Evolutionary conservation across 2,113 vertebrate species (phyloP), one percentile per base, ranked within the genome.

Genomic region (Entelurus aequoreus): DNA sequence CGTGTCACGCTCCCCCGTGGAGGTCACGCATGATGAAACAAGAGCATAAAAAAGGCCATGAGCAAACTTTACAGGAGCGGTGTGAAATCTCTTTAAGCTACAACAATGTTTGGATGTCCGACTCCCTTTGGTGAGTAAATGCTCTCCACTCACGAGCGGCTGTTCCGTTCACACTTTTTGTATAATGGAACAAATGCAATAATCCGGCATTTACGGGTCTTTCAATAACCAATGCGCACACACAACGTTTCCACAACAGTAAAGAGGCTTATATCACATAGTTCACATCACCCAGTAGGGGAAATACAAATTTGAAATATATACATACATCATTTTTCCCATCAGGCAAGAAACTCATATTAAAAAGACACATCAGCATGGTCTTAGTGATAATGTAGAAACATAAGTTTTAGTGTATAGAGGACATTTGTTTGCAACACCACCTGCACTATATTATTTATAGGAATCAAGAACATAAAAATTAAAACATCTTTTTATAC

Each of bases 21-120:
- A 79, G 64, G 74, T 58, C 71, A 70, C 15, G 44, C 53, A 5
- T 76, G 63, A 77, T 79, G 65, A 79, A 71, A 76, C 58, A 47
- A 74, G 79, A 74, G 77, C 72, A 74, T 72, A 13, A 13, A 57
- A 82, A 83, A 84, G 69, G 73, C 69, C 70, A 79, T 58, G 48
- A 51, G 63, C 16, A 80, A 85, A 83, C 76, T 85, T 81, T 76
- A 71, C 61, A 79, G 58, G 44, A 68, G 60, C 37, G 61, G 40
- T 66, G 69, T 68, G 68, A 76, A 74, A 80, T 78, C 54, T 70
- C 69, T 74, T 77, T 72, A 42, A 79, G 66, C 67, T 38, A 66
- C 8, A 6, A 11, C 40, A 61, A 54, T 1, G 8, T 66, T 77
- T 54, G 59, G 53, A 65, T 65, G 53, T 64, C 7, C 14, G 9